Evolutionary conservation across 2,888 invertebrate species (phyloP).

Genomic region (Nineta flava): DNA sequence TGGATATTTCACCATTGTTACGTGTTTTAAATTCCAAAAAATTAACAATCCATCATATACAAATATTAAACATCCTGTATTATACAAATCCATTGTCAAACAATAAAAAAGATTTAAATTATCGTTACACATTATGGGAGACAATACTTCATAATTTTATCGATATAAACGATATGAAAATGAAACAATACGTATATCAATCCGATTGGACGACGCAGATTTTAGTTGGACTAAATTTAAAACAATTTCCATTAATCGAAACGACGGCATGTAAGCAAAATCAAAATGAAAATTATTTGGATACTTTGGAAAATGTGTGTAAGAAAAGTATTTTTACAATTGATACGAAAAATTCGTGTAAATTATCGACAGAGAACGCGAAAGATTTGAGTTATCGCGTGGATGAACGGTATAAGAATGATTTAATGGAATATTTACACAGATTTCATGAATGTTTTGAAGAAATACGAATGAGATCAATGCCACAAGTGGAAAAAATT

Average conservation of each 20-base stretch:
- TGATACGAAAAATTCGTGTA: too few species aligned
- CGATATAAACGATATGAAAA: not conserved
- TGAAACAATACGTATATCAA: not conserved
- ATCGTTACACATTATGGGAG: not conserved
- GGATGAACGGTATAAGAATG: not conserved
- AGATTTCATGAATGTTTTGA: too few species aligned
- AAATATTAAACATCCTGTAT: not conserved
- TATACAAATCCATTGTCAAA: not conserved
- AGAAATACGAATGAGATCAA: too few species aligned
- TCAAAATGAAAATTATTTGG: too few species aligned
- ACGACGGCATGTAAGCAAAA: not conserved
- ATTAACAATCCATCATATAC: not conserved
- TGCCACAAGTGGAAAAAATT: too few species aligned
- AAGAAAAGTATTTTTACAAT: too few species aligned
- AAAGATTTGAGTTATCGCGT: not conserved
- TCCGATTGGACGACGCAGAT: not conserved
- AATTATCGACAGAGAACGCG: too few species aligned
- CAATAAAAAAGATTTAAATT: not conserved
- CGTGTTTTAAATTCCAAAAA: not conserved
- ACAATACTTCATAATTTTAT: not conserved
- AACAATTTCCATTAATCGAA: not conserved
- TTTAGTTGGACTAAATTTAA: not conserved
- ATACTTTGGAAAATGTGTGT: too few species aligned
- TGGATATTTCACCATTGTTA: not conserved
- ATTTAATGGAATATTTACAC: too few species aligned